Conservation (phyloP, 2,888 invertebrate genomes). For the Torymus tubicola region DNA sequence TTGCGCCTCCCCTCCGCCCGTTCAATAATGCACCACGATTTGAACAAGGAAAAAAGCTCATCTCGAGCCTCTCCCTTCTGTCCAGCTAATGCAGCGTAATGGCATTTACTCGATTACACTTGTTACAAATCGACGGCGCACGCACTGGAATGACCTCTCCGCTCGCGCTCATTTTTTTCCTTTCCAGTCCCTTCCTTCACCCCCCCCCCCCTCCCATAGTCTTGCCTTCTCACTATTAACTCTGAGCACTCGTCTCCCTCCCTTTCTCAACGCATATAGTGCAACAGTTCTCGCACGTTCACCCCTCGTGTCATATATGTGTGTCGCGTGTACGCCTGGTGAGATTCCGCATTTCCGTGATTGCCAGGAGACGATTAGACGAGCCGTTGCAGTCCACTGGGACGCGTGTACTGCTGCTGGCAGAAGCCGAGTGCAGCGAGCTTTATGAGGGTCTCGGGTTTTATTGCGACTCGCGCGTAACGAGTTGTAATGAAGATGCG, state of each 20-base stretch:
- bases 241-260: background rate
- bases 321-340: background rate
- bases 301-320: background rate
- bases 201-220: background rate
- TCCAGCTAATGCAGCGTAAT: slow-evolving; percentile 38
- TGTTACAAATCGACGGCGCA: slow-evolving; percentile 52
- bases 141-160: slow-evolving; percentile 15
- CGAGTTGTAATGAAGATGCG: slow-evolving; percentile 43
- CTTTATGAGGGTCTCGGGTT: slow-evolving; percentile 33
- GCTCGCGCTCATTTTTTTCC: slow-evolving; percentile 5
- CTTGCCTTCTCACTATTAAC: slow-evolving; percentile 1
- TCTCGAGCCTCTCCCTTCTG: background rate
- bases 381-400: slow-evolving; percentile 8
- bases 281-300: background rate
- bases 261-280: background rate
- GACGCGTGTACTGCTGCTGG: background rate
- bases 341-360: slow-evolving; percentile 46
- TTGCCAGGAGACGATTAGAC: slow-evolving; percentile 13
- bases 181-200: slow-evolving; percentile 9
- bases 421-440: background rate
- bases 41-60: background rate
- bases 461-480: slow-evolving; percentile 25
- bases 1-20: background rate
- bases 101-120: slow-evolving; percentile 55
- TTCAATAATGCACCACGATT: background rate